Percentiles rank a stretch among this genome's conserved stretches.
These are phyloP conservation scores for Sinocyclocheilus maitianheensis DNA, from an alignment of 2,113 vertebrate species.

Conservation along the genomic window DNA sequence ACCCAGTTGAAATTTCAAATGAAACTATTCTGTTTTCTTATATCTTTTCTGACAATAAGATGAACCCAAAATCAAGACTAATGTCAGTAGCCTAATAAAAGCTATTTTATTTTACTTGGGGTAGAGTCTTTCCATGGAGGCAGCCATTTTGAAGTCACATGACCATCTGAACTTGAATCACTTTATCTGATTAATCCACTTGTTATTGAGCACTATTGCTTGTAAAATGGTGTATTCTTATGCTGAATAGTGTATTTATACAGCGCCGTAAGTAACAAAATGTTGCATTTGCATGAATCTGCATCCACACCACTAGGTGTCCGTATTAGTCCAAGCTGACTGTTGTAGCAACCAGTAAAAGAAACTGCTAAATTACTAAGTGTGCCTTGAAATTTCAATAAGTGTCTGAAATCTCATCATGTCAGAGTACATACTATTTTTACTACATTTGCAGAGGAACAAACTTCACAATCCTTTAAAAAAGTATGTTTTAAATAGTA, in stretches of 20 bases:
- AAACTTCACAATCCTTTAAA: neutral
- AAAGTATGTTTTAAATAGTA: neutral
- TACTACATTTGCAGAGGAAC: neutral
- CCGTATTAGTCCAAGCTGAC: neutral
- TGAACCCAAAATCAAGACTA: neutral
- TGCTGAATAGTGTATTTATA: neutral
- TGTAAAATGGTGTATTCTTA: neutral
- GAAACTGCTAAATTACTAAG: neutral
- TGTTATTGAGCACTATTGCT: neutral
- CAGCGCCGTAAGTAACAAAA: neutral
- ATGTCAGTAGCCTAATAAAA: neutral
- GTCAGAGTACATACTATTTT: neutral
- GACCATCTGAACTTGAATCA: neutral
- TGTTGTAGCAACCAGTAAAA: neutral
- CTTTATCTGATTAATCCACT: neutral
- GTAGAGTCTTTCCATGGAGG: neutral
- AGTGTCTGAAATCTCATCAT: neutral
- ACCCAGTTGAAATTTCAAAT: too few relatives aligned
- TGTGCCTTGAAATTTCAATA: neutral
- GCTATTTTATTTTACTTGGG: neutral
- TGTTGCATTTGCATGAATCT: neutral
- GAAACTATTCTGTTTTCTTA: too few relatives aligned
- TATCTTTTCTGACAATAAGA: too few relatives aligned
- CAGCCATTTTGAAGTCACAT: neutral
- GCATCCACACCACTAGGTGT: neutral